These are phyloP conservation scores for Tetragonisca angustula DNA, from an alignment of 2,888 invertebrate genomes.

Conservation along the genomic window DNA sequence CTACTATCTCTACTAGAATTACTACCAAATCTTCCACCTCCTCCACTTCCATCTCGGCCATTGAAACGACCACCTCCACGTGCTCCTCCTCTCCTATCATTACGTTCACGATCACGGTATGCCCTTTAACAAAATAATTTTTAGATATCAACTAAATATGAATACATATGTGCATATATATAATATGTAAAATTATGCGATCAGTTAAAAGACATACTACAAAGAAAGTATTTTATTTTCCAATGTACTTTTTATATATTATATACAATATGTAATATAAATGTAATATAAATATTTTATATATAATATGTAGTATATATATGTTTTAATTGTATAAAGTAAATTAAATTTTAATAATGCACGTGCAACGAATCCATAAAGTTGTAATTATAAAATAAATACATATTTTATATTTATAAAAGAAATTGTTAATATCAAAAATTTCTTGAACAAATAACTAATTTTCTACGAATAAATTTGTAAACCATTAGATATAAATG, in stretches of 20 bases:
- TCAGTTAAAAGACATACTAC: background rate
- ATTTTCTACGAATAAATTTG: background rate
- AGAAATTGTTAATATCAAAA: background rate
- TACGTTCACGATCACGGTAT: constrained; percentile 81
- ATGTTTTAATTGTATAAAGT: background rate
- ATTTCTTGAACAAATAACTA: background rate
- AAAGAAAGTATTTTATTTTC: background rate
- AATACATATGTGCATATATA: background rate
- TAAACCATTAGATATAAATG: background rate
- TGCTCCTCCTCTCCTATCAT: constrained; percentile 76
- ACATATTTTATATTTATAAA: background rate
- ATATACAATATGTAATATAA: background rate
- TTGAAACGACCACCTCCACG: constrained; percentile 84
- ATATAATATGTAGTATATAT: background rate
- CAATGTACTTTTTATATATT: background rate
- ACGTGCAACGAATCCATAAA: background rate
- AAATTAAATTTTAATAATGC: constrained; percentile 19
- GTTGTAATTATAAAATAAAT: constrained; percentile 16
- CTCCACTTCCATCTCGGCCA: constrained; percentile 83
- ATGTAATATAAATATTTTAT: background rate
- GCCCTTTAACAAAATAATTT: constrained; percentile 72
- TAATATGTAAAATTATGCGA: background rate
- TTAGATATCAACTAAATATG: background rate
- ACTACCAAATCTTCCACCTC: constrained; percentile 75
- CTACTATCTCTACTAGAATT: constrained; percentile 80